phyloP scores from a whole-genome alignment of 2,888 invertebrate species.

The Vanessa cardui region DNA sequence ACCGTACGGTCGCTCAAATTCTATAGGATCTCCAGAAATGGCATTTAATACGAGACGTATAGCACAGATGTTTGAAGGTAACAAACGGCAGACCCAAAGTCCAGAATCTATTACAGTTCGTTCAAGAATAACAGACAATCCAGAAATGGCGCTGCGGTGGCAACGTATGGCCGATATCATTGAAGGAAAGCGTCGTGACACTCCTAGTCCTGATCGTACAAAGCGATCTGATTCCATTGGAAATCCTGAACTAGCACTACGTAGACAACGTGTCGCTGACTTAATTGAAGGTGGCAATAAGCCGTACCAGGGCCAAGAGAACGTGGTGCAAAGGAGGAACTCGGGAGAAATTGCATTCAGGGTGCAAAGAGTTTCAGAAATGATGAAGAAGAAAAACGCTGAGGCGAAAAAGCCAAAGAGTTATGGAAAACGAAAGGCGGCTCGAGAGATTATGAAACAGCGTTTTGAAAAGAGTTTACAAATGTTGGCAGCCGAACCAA shows the following conservation, averaged over 20 bases:
- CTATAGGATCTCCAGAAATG: constrained; percentile 58
- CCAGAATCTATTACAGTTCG: constrained; percentile 56
- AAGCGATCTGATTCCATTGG: constrained; percentile 60
- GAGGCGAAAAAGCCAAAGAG: constrained; percentile 59
- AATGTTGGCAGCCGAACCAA: constrained; percentile 91
- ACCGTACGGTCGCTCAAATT: constrained; percentile 57
- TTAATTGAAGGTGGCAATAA: constrained; percentile 58
- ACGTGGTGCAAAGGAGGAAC: constrained; percentile 51
- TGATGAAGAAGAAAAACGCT: constrained; percentile 88
- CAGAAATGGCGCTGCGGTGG: constrained; percentile 62
- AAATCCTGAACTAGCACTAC: constrained; percentile 63
- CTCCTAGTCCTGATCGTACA: constrained; percentile 59
- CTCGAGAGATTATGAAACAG: constrained; percentile 87
- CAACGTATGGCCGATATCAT: constrained; percentile 69
- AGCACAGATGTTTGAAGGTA: constrained; percentile 64
- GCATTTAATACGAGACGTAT: constrained; percentile 60
- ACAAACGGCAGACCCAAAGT: constrained; percentile 59
- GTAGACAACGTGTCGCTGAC: constrained; percentile 63
- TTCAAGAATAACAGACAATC: constrained; percentile 55
- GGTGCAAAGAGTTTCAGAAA: constrained; percentile 89
- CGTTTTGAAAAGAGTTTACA: constrained; percentile 94
- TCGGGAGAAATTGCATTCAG: constrained; percentile 76
- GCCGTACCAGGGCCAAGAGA: constrained; percentile 44
- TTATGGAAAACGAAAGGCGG: constrained; percentile 62
- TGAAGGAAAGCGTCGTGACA: constrained; percentile 61